A percentile compares a stretch with the other conserved stretches of the same genome.
phyloP scores from a whole-genome alignment of 2,113 vertebrate genomes.

The Pomatostomus ruficeps region DNA sequence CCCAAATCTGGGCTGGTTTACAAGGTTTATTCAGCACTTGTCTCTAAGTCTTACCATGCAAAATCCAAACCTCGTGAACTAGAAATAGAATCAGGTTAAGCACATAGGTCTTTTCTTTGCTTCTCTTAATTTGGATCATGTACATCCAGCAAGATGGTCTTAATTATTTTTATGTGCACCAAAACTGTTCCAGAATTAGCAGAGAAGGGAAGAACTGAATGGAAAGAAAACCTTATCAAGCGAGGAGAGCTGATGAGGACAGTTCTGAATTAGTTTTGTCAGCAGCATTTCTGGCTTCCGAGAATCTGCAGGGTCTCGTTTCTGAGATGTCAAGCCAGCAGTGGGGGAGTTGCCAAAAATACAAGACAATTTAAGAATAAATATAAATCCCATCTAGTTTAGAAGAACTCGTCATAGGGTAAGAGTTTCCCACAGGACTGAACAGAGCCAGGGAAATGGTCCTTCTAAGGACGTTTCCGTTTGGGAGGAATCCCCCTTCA shows the following conservation, averaged over 20 bases:
- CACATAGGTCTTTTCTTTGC: not conserved
- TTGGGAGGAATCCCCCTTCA: constrained; percentile 47
- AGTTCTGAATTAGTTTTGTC: not conserved
- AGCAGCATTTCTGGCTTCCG: not conserved
- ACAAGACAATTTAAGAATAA: constrained; percentile 33
- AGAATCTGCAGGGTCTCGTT: constrained; percentile 50
- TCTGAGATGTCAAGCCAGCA: constrained; percentile 13
- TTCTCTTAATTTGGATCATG: not conserved
- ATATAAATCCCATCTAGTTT: constrained; percentile 44
- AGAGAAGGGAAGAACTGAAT: not conserved
- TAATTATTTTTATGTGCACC: not conserved
- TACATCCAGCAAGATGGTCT: not conserved
- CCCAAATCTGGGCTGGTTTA: not conserved
- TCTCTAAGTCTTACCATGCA: not conserved
- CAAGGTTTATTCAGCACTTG: not conserved
- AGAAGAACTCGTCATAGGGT: constrained; percentile 49
- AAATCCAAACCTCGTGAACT: not conserved
- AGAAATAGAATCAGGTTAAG: not conserved
- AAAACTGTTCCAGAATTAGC: not conserved
- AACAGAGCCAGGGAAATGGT: not conserved
- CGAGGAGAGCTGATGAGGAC: not conserved
- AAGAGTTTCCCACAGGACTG: constrained; percentile 61
- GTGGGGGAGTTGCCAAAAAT: constrained; percentile 52
- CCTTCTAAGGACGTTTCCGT: constrained; percentile 17
- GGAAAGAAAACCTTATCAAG: not conserved